phyloP scores from a whole-genome alignment of 2,888 invertebrate genomes.

The Hirtodrosophila duncani region DNA sequence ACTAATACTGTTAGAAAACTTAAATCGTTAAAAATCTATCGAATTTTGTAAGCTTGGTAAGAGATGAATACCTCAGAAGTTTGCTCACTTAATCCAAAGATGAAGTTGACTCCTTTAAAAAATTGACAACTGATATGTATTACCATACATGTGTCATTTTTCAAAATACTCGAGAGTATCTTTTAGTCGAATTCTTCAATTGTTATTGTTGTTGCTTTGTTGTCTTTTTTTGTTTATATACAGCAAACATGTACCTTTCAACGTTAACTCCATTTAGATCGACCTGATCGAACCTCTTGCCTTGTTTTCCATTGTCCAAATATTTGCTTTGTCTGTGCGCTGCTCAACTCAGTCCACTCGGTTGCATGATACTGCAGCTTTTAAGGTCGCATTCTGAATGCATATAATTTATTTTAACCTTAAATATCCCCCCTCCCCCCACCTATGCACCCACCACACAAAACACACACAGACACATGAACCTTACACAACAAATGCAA shows the following conservation, averaged over 20 bases:
- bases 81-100: background rate
- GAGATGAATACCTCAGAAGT: too few species aligned
- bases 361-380: constrained; percentile 60
- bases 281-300: constrained; percentile 19
- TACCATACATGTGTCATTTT: too few species aligned
- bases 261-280: background rate
- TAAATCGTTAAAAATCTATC: too few species aligned
- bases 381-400: constrained; percentile 47
- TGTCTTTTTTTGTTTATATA: constrained; percentile 24
- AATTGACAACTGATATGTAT: too few species aligned
- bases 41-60: too few species aligned
- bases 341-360: too few species aligned
- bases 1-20: too few species aligned
- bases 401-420: constrained; percentile 58
- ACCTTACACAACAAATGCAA: constrained; percentile 27
- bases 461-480: too few species aligned
- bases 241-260: background rate
- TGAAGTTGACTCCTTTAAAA: background rate
- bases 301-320: constrained; percentile 64
- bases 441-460: too few species aligned
- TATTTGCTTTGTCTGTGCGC: constrained; percentile 49
- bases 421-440: constrained; percentile 8
- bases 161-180: too few species aligned
- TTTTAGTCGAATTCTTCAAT: constrained; percentile 17
- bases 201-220: constrained; percentile 23